Conservation (phyloP, 2,888 invertebrate genomes). For the Megaustenia siamemsis region DNA sequence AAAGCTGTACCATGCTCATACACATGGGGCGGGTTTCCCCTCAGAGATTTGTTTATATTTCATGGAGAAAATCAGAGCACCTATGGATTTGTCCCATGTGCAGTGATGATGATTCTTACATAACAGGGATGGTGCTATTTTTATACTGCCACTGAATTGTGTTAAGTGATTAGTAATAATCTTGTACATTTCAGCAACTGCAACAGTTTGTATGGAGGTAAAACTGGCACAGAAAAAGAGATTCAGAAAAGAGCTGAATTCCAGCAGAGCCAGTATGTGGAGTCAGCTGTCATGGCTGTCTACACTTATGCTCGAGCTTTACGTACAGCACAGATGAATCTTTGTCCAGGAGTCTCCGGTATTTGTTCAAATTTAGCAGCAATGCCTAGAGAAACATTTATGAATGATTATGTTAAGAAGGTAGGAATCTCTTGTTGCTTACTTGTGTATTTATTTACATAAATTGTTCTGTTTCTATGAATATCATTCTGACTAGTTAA, state of each 20-base stretch:
- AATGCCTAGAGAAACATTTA: slow-evolving; percentile 68
- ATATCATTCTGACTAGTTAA: no score
- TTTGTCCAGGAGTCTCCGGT: slow-evolving; percentile 65
- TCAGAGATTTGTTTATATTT: no score
- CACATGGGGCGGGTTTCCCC: no score
- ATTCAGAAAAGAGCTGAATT: slow-evolving; percentile 51
- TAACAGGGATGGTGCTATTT: no score
- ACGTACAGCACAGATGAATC: slow-evolving; percentile 67
- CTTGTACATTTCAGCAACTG: slow-evolving; percentile 30
- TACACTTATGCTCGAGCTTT: slow-evolving; percentile 74
- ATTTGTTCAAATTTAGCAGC: slow-evolving; percentile 64
- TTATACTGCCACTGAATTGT: no score
- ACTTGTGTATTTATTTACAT: no score
- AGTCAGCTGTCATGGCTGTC: slow-evolving; percentile 75
- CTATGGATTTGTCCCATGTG: no score
- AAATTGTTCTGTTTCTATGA: no score
- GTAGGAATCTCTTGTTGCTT: slow-evolving; percentile 12
- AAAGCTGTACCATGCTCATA: no score
- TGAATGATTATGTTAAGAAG: slow-evolving; percentile 68
- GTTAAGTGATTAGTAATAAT: no score
- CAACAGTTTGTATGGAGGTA: neutral
- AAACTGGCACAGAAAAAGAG: slow-evolving; percentile 28
- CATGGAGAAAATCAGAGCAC: no score
- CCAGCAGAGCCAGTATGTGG: slow-evolving; percentile 74
- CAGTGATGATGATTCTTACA: no score